Percentiles rank a stretch among this genome's conserved stretches.
These are phyloP conservation scores for Apis dorsata DNA, from an alignment of 1,140 invertebrate genomes.

Conservation along the genomic window DNA sequence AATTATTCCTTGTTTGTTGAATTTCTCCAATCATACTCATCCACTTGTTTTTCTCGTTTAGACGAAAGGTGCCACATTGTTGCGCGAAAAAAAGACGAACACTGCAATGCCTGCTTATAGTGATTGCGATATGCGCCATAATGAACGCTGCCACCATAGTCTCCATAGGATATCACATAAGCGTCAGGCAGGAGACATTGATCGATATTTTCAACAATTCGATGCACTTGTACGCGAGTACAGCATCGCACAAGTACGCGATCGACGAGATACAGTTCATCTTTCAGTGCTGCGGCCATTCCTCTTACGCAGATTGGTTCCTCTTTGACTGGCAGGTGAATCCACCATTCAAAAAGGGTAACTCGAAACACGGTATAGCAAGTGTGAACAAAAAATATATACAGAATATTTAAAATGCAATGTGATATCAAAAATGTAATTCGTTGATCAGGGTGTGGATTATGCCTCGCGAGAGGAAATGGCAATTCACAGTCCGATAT, in stretches of 20 bases:
- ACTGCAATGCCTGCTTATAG: constrained; percentile 58
- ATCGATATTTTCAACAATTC: constrained; percentile 69
- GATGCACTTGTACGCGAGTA: constrained; percentile 70
- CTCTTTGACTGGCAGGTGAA: constrained; percentile 72
- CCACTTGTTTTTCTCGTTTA: constrained; percentile 11
- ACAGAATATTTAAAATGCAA: not conserved
- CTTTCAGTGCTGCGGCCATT: constrained; percentile 73
- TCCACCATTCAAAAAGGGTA: constrained; percentile 41
- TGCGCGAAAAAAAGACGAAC: constrained; percentile 56
- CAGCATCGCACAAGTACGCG: constrained; percentile 64
- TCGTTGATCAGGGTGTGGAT: constrained; percentile 55
- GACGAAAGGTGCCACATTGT: constrained; percentile 59
- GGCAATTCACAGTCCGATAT: constrained; percentile 49
- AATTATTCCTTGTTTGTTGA: not conserved
- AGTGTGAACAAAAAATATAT: not conserved
- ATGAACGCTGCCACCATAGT: constrained; percentile 68
- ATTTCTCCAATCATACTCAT: not conserved
- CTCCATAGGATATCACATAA: constrained; percentile 69
- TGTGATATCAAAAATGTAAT: not conserved
- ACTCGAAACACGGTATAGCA: constrained; percentile 31
- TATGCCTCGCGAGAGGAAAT: constrained; percentile 62
- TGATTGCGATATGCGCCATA: constrained; percentile 65
- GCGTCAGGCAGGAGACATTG: constrained; percentile 59
- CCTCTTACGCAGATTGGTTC: constrained; percentile 73
- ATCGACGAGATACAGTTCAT: constrained; percentile 74